These are phyloP conservation scores for Lasioglossum malachurum DNA, from an alignment of 2,888 invertebrate genomes.

Conservation along the genomic window DNA sequence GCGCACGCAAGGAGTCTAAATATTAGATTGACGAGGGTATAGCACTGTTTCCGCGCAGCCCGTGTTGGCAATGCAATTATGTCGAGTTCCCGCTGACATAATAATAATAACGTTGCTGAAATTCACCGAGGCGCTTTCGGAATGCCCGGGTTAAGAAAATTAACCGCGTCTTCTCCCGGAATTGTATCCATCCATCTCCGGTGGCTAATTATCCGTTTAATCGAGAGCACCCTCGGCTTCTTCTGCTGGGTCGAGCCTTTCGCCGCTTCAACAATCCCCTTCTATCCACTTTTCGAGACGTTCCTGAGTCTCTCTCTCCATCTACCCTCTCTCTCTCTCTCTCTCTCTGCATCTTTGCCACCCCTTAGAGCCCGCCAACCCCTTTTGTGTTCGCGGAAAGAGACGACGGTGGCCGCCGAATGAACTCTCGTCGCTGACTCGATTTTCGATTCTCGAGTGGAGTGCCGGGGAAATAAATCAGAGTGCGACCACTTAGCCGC, in stretches of 20 bases:
- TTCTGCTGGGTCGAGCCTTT: constrained; percentile 39
- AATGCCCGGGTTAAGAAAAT: constrained; percentile 37
- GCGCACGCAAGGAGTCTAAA: not conserved
- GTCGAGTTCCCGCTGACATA: not conserved
- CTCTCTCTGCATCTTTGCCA: not conserved
- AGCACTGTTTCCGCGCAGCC: not conserved
- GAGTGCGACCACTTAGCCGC: not conserved
- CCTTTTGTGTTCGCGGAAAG: not conserved
- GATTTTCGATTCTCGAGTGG: not conserved
- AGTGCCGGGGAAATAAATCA: constrained; percentile 9
- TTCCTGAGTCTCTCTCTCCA: constrained; percentile 23
- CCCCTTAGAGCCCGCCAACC: not conserved
- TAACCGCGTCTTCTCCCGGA: constrained; percentile 41
- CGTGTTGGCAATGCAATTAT: not conserved
- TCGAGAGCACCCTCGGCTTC: constrained; percentile 61
- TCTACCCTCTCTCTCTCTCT: not conserved
- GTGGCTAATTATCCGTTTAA: constrained; percentile 70
- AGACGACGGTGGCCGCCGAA: not conserved
- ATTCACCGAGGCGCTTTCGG: not conserved
- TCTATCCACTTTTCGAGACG: constrained; percentile 41
- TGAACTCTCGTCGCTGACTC: constrained; percentile 4
- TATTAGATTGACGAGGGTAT: not conserved
- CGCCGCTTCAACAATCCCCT: constrained; percentile 44
- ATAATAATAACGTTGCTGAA: not conserved
- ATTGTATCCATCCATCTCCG: constrained; percentile 67